These are phyloP conservation scores for Pseudanteris insignis DNA, from an alignment of 2,888 invertebrate species.

Conservation along the genomic window DNA sequence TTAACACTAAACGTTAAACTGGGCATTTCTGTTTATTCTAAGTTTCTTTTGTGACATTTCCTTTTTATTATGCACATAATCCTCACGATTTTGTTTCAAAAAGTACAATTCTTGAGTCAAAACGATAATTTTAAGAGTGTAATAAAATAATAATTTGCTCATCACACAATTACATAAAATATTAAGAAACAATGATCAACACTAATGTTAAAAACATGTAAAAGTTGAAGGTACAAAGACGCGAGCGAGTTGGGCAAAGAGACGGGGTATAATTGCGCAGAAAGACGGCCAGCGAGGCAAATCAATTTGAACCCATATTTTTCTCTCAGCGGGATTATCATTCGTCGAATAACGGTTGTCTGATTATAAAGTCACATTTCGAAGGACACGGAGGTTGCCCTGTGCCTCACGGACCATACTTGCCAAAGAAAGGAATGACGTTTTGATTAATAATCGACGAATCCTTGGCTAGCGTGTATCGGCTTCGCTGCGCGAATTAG, in stretches of 20 bases:
- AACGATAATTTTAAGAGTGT: too few species aligned
- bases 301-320: conserved; percentile 44
- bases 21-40: too few species aligned
- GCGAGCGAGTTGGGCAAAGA: conserved; percentile 3
- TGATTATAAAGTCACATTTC: conserved; percentile 45
- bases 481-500: conserved; percentile 40
- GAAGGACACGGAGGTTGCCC: conserved; percentile 44
- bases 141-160: background rate
- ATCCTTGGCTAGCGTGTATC: conserved; percentile 40
- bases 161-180: too few species aligned
- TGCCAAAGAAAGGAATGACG: conserved; percentile 42
- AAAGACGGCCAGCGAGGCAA: conserved; percentile 33
- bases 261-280: conserved; percentile 28
- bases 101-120: too few species aligned
- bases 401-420: conserved; percentile 37
- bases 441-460: conserved; percentile 47
- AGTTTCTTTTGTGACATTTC: too few species aligned
- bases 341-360: conserved; percentile 45
- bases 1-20: too few species aligned
- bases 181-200: too few species aligned
- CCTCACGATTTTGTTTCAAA: background rate
- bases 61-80: too few species aligned
- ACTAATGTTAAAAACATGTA: conserved; percentile 1
- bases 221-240: conserved; percentile 7
- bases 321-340: conserved; percentile 41